These are phyloP conservation scores for Dolomedes plantarius DNA, from an alignment of 2,888 invertebrate genomes.

Conservation along the genomic window DNA sequence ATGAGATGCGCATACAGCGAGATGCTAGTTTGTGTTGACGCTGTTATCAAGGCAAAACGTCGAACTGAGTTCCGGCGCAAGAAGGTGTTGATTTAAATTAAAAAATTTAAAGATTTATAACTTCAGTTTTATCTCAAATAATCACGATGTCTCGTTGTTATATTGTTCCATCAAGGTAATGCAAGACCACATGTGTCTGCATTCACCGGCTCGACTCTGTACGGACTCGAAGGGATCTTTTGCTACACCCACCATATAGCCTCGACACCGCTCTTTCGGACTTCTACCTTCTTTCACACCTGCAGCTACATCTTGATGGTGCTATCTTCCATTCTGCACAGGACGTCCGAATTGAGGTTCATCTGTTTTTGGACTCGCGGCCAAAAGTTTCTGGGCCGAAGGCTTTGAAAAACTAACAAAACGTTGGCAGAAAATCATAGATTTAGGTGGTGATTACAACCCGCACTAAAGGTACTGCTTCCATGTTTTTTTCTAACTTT, in stretches of 20 bases:
- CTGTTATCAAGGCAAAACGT: too few species aligned
- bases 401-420: slow-evolving; percentile 19
- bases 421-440: not conserved
- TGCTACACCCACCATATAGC: slow-evolving; percentile 9
- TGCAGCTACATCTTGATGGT: not conserved
- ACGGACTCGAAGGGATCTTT: slow-evolving; percentile 12
- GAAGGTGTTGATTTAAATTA: too few species aligned
- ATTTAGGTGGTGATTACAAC: slow-evolving; percentile 4
- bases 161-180: not conserved
- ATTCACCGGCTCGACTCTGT: not conserved
- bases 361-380: slow-evolving; percentile 2
- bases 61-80: too few species aligned
- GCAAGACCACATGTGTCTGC: not conserved
- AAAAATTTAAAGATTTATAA: too few species aligned
- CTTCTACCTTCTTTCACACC: not conserved
- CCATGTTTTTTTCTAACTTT: not conserved
- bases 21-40: too few species aligned
- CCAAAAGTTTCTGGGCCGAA: not conserved
- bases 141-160: too few species aligned
- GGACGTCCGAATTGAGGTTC: not conserved
- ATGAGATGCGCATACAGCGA: too few species aligned
- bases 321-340: not conserved
- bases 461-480: not conserved
- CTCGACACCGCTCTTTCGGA: not conserved
- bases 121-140: too few species aligned